These are phyloP conservation scores for Drosophila albomicans DNA, from an alignment of 1,140 invertebrate species.

Conservation along the genomic window DNA sequence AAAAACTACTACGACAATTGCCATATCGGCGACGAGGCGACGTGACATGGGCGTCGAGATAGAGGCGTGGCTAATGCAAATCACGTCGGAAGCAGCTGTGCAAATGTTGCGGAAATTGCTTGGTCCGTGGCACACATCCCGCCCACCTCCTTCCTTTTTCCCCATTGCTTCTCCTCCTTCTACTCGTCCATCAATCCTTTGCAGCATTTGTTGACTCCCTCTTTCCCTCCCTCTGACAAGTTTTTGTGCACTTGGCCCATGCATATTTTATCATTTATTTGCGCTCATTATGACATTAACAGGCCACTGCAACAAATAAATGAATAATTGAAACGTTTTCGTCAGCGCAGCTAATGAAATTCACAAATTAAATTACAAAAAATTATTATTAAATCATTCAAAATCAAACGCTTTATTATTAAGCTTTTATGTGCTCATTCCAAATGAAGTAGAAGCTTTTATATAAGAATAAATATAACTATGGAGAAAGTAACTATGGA, in stretches of 20 bases:
- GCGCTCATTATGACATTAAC: conserved; percentile 59
- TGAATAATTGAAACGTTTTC: conserved; percentile 60
- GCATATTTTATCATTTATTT: conserved; percentile 76
- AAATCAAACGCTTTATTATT: background rate
- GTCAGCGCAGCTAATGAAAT: background rate
- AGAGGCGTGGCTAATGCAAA: conserved; percentile 72
- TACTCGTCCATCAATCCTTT: background rate
- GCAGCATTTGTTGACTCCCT: conserved; percentile 3
- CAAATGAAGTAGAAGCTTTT: background rate
- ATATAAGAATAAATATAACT: too few relatives aligned
- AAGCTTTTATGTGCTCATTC: background rate
- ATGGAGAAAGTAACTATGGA: too few relatives aligned
- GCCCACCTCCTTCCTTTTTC: background rate
- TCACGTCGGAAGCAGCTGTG: conserved; percentile 59
- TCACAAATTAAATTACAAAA: background rate
- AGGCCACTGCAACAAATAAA: conserved; percentile 38
- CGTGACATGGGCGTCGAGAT: conserved; percentile 21
- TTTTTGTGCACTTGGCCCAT: conserved; percentile 25
- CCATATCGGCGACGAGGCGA: background rate
- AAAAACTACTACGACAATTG: conserved; percentile 4
- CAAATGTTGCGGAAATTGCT: conserved; percentile 67
- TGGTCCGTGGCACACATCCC: conserved; percentile 49
- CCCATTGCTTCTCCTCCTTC: too few relatives aligned
- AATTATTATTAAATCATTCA: conserved; percentile 11
- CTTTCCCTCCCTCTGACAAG: background rate